Evolutionary conservation across 1,140 invertebrate species (phyloP).

Genomic region (Sipha flava): DNA sequence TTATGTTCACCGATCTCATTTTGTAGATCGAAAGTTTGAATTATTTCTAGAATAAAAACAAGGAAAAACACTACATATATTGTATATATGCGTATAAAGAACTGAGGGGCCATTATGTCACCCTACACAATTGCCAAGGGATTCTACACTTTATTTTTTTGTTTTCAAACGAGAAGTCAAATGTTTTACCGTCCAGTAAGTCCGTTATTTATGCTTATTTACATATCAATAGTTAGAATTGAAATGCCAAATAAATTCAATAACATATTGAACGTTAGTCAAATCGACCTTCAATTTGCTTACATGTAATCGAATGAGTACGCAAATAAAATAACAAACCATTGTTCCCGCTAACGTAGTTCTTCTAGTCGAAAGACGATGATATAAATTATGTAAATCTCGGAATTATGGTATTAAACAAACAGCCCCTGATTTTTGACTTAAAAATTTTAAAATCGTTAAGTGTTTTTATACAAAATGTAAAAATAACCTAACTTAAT

Average conservation of each 20-base stretch:
- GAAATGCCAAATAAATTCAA: not conserved
- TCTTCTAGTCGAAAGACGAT: no score
- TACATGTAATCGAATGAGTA: not conserved
- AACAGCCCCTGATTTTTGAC: no score
- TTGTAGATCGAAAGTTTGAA: not conserved
- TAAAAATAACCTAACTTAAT: no score
- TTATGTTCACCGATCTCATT: not conserved
- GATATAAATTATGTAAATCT: no score
- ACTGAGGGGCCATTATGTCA: not conserved
- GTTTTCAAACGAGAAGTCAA: slow-evolving; percentile 15
- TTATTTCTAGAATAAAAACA: not conserved
- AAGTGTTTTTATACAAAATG: no score
- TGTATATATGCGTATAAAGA: not conserved
- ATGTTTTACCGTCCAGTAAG: not conserved
- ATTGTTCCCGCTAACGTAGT: not conserved
- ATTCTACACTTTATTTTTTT: not conserved
- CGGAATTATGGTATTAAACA: no score
- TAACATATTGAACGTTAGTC: slow-evolving; percentile 18
- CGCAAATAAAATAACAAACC: slow-evolving; percentile 1
- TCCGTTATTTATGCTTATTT: slow-evolving; percentile 21
- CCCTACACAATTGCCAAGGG: slow-evolving; percentile 1
- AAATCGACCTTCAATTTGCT: not conserved
- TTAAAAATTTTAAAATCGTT: no score
- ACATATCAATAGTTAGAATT: slow-evolving; percentile 25
- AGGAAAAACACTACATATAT: not conserved